phyloP scores from a whole-genome alignment of 1,140 invertebrate species.

The Carposina sasakii region DNA sequence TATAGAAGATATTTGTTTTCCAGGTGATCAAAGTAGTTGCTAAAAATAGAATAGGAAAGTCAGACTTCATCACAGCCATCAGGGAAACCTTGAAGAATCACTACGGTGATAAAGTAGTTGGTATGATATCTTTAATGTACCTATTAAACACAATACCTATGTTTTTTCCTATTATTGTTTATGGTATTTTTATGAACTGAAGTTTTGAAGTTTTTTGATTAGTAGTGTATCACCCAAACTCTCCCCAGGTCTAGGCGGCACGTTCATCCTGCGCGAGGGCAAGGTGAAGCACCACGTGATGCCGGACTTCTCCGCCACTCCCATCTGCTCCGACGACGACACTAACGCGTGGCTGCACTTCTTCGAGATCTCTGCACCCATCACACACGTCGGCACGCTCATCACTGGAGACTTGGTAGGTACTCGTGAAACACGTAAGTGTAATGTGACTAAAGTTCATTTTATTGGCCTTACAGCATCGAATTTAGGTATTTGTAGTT shows the following conservation, averaged over 20 bases:
- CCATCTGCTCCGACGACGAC: conserved; percentile 81
- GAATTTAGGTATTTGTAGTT: too few relatives aligned
- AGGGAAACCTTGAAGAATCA: conserved; percentile 79
- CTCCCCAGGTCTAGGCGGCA: conserved; percentile 87
- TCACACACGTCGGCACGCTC: conserved; percentile 90
- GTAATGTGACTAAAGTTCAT: neutral
- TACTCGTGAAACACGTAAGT: conserved; percentile 12
- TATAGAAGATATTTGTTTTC: conserved; percentile 17
- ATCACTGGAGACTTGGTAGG: conserved; percentile 89
- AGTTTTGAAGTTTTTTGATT: too few relatives aligned
- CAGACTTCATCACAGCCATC: conserved; percentile 90
- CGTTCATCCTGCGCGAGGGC: conserved; percentile 87
- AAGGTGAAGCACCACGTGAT: conserved; percentile 93
- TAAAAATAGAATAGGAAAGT: conserved; percentile 82
- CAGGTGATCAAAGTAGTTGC: conserved; percentile 88
- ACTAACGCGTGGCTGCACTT: conserved; percentile 94
- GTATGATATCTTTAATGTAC: too few relatives aligned
- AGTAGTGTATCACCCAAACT: too few relatives aligned
- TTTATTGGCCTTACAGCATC: neutral
- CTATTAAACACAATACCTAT: too few relatives aligned
- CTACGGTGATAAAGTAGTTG: conserved; percentile 85
- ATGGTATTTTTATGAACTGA: too few relatives aligned
- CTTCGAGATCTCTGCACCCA: conserved; percentile 89
- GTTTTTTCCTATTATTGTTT: too few relatives aligned
- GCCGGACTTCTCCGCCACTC: conserved; percentile 89